These are phyloP conservation scores for Cervus canadensis DNA, from an alignment of 2,113 vertebrate species.

Conservation along the genomic window DNA sequence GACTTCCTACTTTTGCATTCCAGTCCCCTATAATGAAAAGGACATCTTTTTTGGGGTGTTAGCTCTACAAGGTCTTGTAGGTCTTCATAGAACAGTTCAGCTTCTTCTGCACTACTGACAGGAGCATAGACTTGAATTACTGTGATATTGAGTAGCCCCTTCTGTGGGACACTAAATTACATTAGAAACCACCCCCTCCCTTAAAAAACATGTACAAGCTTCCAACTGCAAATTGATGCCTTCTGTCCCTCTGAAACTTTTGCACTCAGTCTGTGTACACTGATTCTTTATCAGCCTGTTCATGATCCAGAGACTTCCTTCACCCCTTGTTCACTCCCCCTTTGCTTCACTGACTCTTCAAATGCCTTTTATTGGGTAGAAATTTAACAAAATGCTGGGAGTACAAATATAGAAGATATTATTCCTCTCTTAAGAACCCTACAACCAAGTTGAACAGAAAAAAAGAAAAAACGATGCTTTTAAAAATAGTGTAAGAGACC, in stretches of 20 bases:
- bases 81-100: accelerated
- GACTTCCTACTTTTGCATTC: neutral
- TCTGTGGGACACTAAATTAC: neutral
- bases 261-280: neutral
- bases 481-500: neutral
- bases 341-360: neutral
- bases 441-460: neutral
- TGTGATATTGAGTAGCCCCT: neutral
- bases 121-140: neutral
- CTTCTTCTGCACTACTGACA: accelerated
- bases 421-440: neutral
- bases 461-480: neutral
- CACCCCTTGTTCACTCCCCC: no score
- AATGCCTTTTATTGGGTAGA: neutral
- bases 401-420: neutral
- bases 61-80: neutral
- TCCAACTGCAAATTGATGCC: neutral
- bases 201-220: neutral
- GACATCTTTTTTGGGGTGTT: accelerated
- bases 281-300: neutral
- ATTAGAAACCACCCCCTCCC: neutral
- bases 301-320: no score
- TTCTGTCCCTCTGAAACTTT: neutral
- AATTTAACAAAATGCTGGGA: neutral
- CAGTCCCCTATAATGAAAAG: neutral